A percentile compares a stretch with the other conserved stretches of the same genome.
Evolutionary conservation across 2,888 invertebrate species (phyloP).

Genomic region (Caenorhabditis uteleia): DNA sequence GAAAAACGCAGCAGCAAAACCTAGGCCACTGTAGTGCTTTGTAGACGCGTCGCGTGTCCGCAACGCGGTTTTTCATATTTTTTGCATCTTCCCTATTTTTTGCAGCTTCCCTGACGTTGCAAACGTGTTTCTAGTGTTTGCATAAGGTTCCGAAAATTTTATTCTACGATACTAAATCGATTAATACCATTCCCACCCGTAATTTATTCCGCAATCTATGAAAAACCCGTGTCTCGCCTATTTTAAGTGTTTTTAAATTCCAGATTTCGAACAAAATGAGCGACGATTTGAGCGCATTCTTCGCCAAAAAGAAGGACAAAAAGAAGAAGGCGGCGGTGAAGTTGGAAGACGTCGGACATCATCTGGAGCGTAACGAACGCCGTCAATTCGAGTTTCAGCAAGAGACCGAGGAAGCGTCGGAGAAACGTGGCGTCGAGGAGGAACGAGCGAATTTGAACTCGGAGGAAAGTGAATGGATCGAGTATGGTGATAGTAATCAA

Average conservation of each 20-base stretch:
- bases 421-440: conserved; percentile 36
- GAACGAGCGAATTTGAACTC: conserved; percentile 13
- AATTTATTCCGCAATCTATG: no score
- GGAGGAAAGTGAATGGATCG: conserved; percentile 60
- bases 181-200: no score
- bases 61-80: conserved; percentile 1
- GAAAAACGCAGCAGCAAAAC: no score
- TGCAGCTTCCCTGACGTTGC: background rate
- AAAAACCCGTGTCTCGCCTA: no score
- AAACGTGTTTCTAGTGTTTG: no score
- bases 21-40: no score
- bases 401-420: conserved; percentile 28
- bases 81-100: background rate
- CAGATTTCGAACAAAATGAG: no score
- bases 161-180: no score
- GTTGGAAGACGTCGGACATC: conserved; percentile 61
- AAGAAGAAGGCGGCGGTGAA: conserved; percentile 60
- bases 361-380: conserved; percentile 54
- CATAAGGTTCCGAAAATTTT: no score
- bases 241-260: no score
- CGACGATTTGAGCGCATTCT: conserved; percentile 62
- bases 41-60: conserved; percentile 2
- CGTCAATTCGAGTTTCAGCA: conserved; percentile 52
- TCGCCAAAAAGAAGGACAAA: conserved; percentile 66
- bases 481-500: conserved; percentile 45